Base-by-base conservation (phyloP, 2,113 vertebrate species). In the Hypanus sabinus region DNA sequence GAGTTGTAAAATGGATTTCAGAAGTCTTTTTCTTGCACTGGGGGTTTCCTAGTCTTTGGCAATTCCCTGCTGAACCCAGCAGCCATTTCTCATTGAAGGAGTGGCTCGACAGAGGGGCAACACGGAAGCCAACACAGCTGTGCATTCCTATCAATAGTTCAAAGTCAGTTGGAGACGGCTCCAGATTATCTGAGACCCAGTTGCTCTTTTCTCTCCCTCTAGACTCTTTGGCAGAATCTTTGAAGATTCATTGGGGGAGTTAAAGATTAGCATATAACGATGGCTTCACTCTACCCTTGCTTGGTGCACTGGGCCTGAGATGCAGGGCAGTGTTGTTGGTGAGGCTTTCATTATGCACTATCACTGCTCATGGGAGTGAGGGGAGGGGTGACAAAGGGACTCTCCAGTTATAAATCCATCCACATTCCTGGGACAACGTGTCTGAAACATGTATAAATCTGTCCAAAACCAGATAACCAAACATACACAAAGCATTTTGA, bases 131-230 rank as follows among this genome's bases (percentile, higher is more conserved):
- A 14, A 33, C 0, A 30, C 60, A 90, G 85, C 85, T 90, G 60
- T 90, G 85, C 85, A 65, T 90, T 65, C 85, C n/a, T 90, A 30
- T 88, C 85, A 33, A 33, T 20, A 65, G 57, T 33, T 33, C 85
- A 65, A 33, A 90, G 30, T 90, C 85, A 16, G 27, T 65, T 62
- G 60, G 57, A 33, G 85, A 18, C 57, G 0, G 85, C 16, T 65
- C 10, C 30, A 65, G 62, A 90, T 30, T 65, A 20, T 30, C 20
- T n/a, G 30, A 65, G 85, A 33, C 36, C 30, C 85, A 65, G 62
- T 90, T 90, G 85, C 57, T 90, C 33, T 65, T 65, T 65, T 8
- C 1, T 16, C 1, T 62, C n/a, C 30, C 57, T 30, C 4, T 46
- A 5, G 30, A 2, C 57, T 90, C 57, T 14, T 18, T n/a, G 18